Conservation (phyloP, 2,888 invertebrate species). For the Diarsia mendica region DNA sequence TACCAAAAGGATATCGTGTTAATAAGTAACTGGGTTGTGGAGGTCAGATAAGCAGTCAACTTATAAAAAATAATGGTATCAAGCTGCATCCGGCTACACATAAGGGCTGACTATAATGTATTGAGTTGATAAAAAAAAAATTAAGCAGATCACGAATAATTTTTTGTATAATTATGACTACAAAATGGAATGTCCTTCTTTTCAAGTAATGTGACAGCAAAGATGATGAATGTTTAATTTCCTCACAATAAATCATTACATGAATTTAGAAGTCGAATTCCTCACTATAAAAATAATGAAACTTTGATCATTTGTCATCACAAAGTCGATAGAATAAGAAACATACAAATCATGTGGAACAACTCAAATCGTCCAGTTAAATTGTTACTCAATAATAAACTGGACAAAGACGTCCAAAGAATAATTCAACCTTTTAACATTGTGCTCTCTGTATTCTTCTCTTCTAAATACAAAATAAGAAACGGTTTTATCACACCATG, state of each 20-base stretch:
- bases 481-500: background rate
- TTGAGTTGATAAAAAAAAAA: background rate
- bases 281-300: background rate
- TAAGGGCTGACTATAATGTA: background rate
- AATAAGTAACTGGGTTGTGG: no score
- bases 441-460: background rate
- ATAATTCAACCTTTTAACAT: slow-evolving; percentile 16
- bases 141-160: background rate
- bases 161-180: no score
- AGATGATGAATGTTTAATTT: slow-evolving; percentile 7
- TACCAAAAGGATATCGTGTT: no score
- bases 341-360: background rate
- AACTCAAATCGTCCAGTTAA: background rate
- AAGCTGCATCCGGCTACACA: background rate
- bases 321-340: background rate
- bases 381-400: background rate
- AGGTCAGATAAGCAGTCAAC: no score
- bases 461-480: slow-evolving; percentile 20
- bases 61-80: background rate
- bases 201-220: slow-evolving; percentile 8
- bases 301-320: background rate
- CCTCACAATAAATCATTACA: background rate
- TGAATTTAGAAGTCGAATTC: background rate
- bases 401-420: background rate
- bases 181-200: no score